phyloP scores from a whole-genome alignment of 2,797 vertebrate genomes.

The Masticophis lateralis region DNA sequence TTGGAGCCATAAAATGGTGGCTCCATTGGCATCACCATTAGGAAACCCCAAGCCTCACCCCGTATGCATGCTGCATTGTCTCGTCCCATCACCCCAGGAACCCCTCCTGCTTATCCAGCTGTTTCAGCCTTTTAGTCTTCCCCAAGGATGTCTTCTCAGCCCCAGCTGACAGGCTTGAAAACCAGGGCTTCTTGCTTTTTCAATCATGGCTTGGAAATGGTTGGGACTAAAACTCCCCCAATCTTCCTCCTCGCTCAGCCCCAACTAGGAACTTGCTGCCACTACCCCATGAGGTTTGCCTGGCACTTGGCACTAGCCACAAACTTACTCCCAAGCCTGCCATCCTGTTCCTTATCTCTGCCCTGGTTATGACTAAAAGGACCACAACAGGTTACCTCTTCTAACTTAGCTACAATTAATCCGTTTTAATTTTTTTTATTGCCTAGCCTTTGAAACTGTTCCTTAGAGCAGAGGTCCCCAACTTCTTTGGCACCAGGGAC shows the following conservation, averaged over 20 bases:
- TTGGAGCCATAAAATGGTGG: neutral
- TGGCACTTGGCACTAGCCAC: neutral
- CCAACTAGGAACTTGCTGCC: neutral
- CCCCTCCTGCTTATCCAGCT: neutral
- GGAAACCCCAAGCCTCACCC: neutral
- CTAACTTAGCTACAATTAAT: neutral
- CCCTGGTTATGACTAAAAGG: neutral
- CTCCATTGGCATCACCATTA: neutral
- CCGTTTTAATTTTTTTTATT: neutral
- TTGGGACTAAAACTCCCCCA: neutral
- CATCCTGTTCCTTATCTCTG: neutral
- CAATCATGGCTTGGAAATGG: neutral
- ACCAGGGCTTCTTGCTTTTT: neutral
- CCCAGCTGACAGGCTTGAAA: neutral
- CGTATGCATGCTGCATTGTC: no score
- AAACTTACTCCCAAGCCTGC: neutral
- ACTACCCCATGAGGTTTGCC: neutral
- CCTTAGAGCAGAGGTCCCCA: neutral
- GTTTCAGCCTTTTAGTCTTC: neutral
- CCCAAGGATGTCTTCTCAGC: neutral
- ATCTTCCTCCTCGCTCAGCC: neutral
- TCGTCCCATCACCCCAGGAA: neutral
- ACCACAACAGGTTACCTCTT: neutral
- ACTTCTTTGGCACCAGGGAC: neutral
- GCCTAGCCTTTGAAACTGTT: neutral